A percentile compares a stretch with the other conserved stretches of the same genome.
Conservation (phyloP, 2,888 invertebrate genomes). For the Acrocyrtus sp. region DNA sequence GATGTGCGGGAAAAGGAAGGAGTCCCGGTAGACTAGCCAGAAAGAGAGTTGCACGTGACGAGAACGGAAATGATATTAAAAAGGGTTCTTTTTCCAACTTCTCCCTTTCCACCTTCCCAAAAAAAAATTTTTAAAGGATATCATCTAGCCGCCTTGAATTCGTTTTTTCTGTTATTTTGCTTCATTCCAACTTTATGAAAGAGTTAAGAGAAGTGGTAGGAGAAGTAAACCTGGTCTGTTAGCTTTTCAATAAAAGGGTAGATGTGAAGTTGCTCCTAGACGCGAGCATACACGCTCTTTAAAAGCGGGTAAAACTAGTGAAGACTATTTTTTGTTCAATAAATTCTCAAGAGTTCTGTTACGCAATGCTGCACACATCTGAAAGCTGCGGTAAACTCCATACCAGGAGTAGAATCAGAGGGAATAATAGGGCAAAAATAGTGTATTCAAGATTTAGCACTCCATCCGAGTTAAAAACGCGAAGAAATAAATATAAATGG, state of each 20-base stretch:
- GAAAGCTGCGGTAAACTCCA: background rate
- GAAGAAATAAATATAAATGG: background rate
- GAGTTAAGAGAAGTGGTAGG: too few species aligned
- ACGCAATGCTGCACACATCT: conserved; percentile 35
- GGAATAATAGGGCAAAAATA: conserved; percentile 8
- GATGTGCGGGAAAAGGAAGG: too few species aligned
- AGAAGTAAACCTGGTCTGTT: too few species aligned
- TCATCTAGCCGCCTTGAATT: too few species aligned
- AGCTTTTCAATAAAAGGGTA: too few species aligned
- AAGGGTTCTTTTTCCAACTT: conserved; percentile 16
- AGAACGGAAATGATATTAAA: conserved; percentile 58
- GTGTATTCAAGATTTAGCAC: conserved; percentile 3
- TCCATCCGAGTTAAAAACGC: too few species aligned
- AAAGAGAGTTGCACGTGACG: conserved; percentile 56
- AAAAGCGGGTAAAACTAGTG: too few species aligned
- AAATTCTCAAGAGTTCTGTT: conserved; percentile 37
- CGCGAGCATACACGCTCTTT: too few species aligned
- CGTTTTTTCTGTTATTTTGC: too few species aligned
- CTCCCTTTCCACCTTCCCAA: background rate
- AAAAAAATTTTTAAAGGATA: background rate
- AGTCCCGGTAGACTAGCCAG: conserved; percentile 38
- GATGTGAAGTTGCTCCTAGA: too few species aligned
- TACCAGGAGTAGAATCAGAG: background rate
- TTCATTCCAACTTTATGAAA: too few species aligned
- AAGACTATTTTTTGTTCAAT: too few species aligned